Conservation (phyloP, 1,140 invertebrate genomes). For the Papilio glaucus region DNA sequence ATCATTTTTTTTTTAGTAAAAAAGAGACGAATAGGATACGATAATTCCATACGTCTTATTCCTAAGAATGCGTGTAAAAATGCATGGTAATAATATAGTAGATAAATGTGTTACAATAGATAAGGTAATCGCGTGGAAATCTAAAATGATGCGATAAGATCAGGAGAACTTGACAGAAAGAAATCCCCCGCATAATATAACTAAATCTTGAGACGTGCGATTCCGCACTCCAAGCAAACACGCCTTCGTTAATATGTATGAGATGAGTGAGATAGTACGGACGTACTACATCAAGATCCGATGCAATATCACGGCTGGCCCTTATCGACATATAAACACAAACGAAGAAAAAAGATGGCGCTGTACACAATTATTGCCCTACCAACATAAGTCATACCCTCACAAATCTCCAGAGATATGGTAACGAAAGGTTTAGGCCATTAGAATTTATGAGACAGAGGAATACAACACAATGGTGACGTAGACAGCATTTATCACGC, state of each 20-base stretch:
- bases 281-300: slow-evolving; percentile 48
- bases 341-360: slow-evolving; percentile 55
- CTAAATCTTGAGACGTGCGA: slow-evolving; percentile 49
- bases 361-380: slow-evolving; percentile 52
- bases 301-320: slow-evolving; percentile 63
- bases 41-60: background rate
- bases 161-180: slow-evolving; percentile 18
- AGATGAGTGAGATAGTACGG: slow-evolving; percentile 50
- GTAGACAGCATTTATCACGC: background rate
- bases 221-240: slow-evolving; percentile 42
- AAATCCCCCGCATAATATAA: slow-evolving; percentile 41
- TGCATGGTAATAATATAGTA: background rate
- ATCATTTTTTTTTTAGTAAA: background rate
- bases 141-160: slow-evolving; percentile 12
- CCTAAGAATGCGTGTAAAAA: no score
- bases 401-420: slow-evolving; percentile 53
- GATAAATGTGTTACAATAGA: slow-evolving; percentile 15
- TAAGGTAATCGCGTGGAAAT: slow-evolving; percentile 3
- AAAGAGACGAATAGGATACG: background rate
- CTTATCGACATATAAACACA: slow-evolving; percentile 64
- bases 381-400: slow-evolving; percentile 63
- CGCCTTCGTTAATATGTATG: slow-evolving; percentile 72
- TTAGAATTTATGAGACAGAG: slow-evolving; percentile 53
- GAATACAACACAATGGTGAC: slow-evolving; percentile 44
- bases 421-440: slow-evolving; percentile 48